Conservation (phyloP, 2,888 invertebrate species). For the Dasypogon diadema region DNA sequence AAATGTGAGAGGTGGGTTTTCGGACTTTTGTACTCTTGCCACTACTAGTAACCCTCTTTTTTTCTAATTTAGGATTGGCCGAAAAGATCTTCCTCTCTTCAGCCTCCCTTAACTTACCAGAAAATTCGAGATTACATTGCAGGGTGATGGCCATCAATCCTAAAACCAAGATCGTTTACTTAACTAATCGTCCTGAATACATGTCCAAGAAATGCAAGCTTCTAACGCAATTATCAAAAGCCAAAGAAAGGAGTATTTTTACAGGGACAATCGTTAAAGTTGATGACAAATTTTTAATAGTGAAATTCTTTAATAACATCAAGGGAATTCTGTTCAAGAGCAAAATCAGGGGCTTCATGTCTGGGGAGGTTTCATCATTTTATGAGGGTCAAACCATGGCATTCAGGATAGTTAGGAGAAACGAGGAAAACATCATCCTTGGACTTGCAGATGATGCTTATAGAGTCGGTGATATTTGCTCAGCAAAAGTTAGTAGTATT, state of each 20-base stretch:
- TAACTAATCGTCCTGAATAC: constrained; percentile 78
- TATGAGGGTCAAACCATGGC: constrained; percentile 64
- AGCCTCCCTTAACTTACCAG: constrained; percentile 71
- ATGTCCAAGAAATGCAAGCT: constrained; percentile 71
- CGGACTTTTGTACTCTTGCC: too few species aligned
- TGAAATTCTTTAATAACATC: constrained; percentile 67
- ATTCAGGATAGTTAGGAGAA: constrained; percentile 62
- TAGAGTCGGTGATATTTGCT: constrained; percentile 64
- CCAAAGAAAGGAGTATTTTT: constrained; percentile 68
- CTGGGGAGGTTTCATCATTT: constrained; percentile 58
- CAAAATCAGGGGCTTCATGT: constrained; percentile 57
- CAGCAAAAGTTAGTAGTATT: constrained; percentile 61
- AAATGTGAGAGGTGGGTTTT: constrained; percentile 68
- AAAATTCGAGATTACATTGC: constrained; percentile 72
- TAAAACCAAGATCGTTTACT: constrained; percentile 69
- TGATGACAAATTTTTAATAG: constrained; percentile 60
- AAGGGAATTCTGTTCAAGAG: constrained; percentile 66
- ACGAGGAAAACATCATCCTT: constrained; percentile 62
- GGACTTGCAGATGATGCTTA: constrained; percentile 63
- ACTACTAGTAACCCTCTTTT: too few species aligned
- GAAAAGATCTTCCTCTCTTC: constrained; percentile 72
- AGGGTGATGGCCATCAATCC: constrained; percentile 72
- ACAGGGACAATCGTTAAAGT: constrained; percentile 65
- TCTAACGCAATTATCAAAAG: constrained; percentile 70
- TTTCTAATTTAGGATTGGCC: constrained; percentile 69